Evolutionary conservation across 2,888 invertebrate species (phyloP).

Genomic region (Callosobruchus maculatus): DNA sequence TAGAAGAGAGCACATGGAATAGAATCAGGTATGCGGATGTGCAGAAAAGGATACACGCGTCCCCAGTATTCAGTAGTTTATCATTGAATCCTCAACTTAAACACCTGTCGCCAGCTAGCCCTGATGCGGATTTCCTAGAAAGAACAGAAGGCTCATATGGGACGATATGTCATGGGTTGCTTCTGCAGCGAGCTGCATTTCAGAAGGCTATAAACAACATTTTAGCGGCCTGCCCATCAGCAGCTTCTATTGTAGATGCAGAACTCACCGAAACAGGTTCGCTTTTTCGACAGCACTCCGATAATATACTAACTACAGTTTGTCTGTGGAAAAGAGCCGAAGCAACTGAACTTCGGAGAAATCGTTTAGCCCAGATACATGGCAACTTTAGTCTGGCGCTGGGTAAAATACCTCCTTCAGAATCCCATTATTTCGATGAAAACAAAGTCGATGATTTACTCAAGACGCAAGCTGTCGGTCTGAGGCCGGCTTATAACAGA

Average conservation of each 20-base stretch:
- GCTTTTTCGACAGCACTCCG: neutral
- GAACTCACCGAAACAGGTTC: neutral
- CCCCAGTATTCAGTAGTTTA: neutral
- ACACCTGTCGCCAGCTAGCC: neutral
- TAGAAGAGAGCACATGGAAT: neutral
- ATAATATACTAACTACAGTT: neutral
- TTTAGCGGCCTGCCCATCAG: neutral
- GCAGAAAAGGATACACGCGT: neutral
- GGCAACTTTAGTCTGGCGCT: neutral
- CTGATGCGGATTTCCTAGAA: neutral
- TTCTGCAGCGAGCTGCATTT: neutral
- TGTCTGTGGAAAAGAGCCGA: neutral
- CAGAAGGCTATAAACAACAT: neutral
- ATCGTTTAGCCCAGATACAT: neutral
- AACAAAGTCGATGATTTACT: neutral
- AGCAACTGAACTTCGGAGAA: neutral
- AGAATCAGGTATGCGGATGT: neutral
- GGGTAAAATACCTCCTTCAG: neutral
- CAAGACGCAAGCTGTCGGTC: neutral
- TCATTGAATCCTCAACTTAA: neutral
- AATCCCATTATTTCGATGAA: neutral
- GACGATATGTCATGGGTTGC: slow-evolving; percentile 8
- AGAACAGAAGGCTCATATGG: neutral
- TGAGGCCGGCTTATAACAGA: neutral
- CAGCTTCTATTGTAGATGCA: neutral